These are phyloP conservation scores for Phalacrocorax pelagicus DNA, from an alignment of 2,113 vertebrate species.

Conservation along the genomic window DNA sequence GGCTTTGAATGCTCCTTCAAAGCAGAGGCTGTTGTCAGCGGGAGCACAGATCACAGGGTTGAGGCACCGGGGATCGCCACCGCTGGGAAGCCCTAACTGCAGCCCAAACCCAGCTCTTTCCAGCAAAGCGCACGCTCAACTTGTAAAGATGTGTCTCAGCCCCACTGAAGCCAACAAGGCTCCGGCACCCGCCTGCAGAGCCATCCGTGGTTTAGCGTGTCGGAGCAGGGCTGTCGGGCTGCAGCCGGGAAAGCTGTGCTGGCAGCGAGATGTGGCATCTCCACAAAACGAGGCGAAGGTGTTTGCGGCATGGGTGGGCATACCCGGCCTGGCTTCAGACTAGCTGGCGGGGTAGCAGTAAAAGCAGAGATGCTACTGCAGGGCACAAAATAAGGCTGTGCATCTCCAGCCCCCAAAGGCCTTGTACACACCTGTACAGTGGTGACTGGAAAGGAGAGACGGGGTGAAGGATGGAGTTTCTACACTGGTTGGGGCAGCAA, in stretches of 20 bases:
- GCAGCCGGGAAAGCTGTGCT: not conserved
- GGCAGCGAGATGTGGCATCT: no score
- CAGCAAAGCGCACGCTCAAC: not conserved
- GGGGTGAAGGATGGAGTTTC: not conserved
- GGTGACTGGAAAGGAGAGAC: not conserved
- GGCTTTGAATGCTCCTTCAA: constrained; percentile 34
- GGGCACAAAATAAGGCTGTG: not conserved
- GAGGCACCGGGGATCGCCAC: not conserved
- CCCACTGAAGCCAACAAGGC: not conserved
- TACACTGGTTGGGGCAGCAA: not conserved
- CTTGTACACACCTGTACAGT: fast-evolving
- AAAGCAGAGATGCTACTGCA: not conserved
- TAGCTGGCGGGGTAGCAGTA: no score
- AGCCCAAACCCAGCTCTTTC: not conserved
- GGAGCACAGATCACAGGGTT: not conserved
- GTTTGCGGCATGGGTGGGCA: not conserved
- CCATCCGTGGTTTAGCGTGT: fast-evolving
- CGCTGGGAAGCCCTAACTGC: not conserved
- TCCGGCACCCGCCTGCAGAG: not conserved
- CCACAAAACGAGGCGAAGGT: not conserved
- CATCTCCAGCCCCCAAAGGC: not conserved
- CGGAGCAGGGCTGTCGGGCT: not conserved
- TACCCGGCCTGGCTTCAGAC: not conserved
- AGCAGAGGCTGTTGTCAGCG: not conserved
- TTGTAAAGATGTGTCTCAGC: not conserved